Evolutionary conservation across 2,797 vertebrate genomes (phyloP).

Genomic region (Cyclura pinguis): DNA sequence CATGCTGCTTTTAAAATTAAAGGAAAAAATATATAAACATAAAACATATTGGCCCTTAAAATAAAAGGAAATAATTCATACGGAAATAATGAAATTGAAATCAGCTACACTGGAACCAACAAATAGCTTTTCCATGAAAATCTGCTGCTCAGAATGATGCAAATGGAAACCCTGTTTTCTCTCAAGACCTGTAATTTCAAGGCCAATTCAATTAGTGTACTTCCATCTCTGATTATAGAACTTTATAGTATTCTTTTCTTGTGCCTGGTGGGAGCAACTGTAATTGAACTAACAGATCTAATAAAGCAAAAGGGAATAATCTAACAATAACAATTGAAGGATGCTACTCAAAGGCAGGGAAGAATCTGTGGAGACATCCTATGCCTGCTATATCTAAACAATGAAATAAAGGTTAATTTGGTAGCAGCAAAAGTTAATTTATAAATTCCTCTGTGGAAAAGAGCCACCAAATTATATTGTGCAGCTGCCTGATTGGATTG

Average conservation of each 20-base stretch:
- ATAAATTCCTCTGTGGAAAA: slow-evolving; percentile 29
- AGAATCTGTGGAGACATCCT: background rate
- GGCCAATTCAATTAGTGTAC: background rate
- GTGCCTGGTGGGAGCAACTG: background rate
- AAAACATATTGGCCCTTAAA: background rate
- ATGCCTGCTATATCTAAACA: slow-evolving; percentile 4
- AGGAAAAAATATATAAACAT: background rate
- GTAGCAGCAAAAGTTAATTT: slow-evolving; percentile 27
- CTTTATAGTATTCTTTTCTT: slow-evolving; percentile 27
- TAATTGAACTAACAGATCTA: slow-evolving; percentile 22
- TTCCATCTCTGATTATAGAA: slow-evolving; percentile 16
- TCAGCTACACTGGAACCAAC: background rate
- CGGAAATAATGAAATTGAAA: background rate
- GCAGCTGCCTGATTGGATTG: slow-evolving; percentile 1
- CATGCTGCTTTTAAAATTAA: background rate
- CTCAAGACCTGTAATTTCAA: slow-evolving; percentile 21
- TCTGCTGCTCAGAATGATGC: background rate
- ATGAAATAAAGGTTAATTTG: slow-evolving; percentile 40
- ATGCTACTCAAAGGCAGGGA: background rate
- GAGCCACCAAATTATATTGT: slow-evolving; percentile 30
- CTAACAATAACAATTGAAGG: slow-evolving; percentile 36
- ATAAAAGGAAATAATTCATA: background rate
- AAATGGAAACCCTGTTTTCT: slow-evolving; percentile 9
- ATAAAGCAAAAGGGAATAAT: slow-evolving; percentile 19
- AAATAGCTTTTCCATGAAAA: background rate